A percentile compares a stretch with the other conserved stretches of the same genome.
These are phyloP conservation scores for Danio albolineatus DNA, from an alignment of 2,797 vertebrate species.

Conservation along the genomic window DNA sequence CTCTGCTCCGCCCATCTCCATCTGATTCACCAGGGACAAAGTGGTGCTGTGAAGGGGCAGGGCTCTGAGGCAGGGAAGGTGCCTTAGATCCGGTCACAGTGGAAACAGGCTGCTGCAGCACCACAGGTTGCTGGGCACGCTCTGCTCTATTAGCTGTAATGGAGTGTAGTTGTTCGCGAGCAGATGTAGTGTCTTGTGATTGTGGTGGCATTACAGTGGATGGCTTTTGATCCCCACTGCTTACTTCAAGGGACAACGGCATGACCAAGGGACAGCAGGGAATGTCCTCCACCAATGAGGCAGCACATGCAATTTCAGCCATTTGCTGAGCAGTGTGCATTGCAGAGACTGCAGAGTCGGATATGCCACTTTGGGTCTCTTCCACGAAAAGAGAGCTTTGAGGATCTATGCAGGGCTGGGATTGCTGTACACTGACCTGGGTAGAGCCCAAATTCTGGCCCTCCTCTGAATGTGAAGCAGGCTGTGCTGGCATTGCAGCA, in stretches of 20 bases:
- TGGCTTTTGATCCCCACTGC: constrained; percentile 63
- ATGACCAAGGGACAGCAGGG: constrained; percentile 83
- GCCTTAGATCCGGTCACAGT: constrained; percentile 75
- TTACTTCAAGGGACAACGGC: constrained; percentile 78
- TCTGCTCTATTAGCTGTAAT: constrained; percentile 65
- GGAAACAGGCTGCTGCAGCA: constrained; percentile 82
- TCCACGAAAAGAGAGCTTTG: constrained; percentile 69
- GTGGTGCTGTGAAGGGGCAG: constrained; percentile 77
- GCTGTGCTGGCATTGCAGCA: constrained; percentile 70
- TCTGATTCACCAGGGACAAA: constrained; percentile 84
- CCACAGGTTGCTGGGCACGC: constrained; percentile 76
- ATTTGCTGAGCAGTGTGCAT: constrained; percentile 70
- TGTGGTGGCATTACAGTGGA: constrained; percentile 74
- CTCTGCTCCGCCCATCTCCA: constrained; percentile 84
- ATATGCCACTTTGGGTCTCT: constrained; percentile 68
- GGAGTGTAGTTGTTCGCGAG: constrained; percentile 73
- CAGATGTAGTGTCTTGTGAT: constrained; percentile 67
- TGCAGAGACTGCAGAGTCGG: constrained; percentile 70
- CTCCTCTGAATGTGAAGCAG: constrained; percentile 68
- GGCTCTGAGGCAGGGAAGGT: constrained; percentile 82
- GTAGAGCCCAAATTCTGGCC: constrained; percentile 17
- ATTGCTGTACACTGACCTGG: constrained; percentile 65
- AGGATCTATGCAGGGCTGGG: constrained; percentile 64
- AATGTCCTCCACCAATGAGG: constrained; percentile 73
- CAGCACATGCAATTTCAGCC: constrained; percentile 68